Conservation (phyloP, 2,888 invertebrate genomes). For the Gasteruption jaculator region DNA sequence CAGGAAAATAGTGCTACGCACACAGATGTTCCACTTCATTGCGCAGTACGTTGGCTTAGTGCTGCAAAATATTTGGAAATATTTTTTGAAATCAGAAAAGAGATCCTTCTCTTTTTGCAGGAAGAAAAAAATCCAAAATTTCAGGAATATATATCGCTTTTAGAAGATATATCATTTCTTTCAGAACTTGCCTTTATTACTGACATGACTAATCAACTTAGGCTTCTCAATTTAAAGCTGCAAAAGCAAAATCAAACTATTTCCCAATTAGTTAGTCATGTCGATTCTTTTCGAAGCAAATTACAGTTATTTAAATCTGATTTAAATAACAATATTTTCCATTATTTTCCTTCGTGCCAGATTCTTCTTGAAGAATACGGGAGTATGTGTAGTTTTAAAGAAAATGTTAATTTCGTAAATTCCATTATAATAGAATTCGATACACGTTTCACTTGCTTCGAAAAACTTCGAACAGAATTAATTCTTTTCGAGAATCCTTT, state of each 20-base stretch:
- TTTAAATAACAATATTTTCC: neutral
- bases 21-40: slow-evolving; percentile 7
- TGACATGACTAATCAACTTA: neutral
- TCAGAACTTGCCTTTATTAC: neutral
- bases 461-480: no score
- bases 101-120: neutral
- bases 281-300: neutral
- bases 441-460: no score
- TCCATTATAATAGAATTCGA: neutral
- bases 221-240: neutral
- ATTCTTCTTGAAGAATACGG: neutral
- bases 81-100: no score
- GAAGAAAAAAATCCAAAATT: neutral
- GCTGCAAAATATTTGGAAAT: slow-evolving; percentile 10
- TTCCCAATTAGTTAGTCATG: neutral
- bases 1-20: slow-evolving; percentile 11
- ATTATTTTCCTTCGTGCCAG: no score
- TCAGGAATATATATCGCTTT: neutral
- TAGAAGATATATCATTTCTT: neutral
- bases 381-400: neutral
- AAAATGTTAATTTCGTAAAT: neutral
- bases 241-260: neutral
- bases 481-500: no score
- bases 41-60: slow-evolving; percentile 12
- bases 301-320: neutral